These are phyloP conservation scores for Pseudococcus viburni DNA, from an alignment of 2,888 invertebrate species.

Conservation along the genomic window DNA sequence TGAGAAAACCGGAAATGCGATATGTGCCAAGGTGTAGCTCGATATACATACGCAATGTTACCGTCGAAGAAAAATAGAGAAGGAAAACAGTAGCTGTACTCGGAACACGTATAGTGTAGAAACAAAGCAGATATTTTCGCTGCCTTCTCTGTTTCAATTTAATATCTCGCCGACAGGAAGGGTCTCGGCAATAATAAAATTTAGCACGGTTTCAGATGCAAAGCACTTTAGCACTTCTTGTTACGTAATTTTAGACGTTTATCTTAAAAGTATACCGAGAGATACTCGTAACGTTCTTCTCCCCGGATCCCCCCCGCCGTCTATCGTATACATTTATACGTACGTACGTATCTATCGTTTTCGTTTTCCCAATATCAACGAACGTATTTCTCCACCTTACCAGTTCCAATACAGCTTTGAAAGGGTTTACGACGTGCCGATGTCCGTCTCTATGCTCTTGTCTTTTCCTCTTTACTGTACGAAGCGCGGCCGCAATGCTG, in stretches of 20 bases:
- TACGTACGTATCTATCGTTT: neutral
- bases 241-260: slow-evolving; percentile 64
- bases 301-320: neutral
- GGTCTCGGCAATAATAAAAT: slow-evolving; percentile 62
- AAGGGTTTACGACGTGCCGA: slow-evolving; percentile 39
- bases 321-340: neutral
- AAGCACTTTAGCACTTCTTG: slow-evolving; percentile 60
- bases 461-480: neutral
- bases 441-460: neutral
- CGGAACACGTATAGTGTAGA: neutral
- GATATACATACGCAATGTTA: neutral
- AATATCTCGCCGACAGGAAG: slow-evolving; percentile 51
- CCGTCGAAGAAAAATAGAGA: neutral
- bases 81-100: neutral
- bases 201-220: slow-evolving; percentile 58
- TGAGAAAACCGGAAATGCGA: slow-evolving; percentile 54
- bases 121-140: slow-evolving; percentile 42
- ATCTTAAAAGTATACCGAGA: slow-evolving; percentile 56
- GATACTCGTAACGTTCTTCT: neutral
- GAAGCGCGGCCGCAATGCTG: neutral
- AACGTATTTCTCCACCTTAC: neutral
- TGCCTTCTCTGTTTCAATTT: slow-evolving; percentile 56
- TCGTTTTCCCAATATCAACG: slow-evolving; percentile 19
- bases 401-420: neutral
- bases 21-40: slow-evolving; percentile 1